Conservation (phyloP, 2,797 vertebrate genomes). For the Catharus ustulatus region DNA sequence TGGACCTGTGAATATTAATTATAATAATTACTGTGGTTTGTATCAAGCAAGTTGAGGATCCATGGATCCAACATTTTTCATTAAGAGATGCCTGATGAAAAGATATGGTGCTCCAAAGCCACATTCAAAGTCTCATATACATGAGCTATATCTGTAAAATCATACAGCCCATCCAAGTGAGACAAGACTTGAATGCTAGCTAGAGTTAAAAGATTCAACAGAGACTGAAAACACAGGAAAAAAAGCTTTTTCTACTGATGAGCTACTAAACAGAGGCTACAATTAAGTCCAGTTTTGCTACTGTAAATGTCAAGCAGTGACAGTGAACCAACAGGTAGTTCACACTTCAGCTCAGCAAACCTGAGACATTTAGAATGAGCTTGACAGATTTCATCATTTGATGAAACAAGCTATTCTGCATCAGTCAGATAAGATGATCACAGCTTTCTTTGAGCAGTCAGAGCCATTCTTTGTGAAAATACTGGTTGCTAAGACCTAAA, state of each 20-base stretch:
- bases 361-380: not conserved
- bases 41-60: not conserved
- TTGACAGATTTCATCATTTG: not conserved
- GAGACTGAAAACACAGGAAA: not conserved
- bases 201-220: not conserved
- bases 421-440: not conserved
- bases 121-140: not conserved
- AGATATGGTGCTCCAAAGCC: not conserved
- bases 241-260: not conserved
- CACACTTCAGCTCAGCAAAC: not conserved
- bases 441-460: not conserved
- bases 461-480: not conserved
- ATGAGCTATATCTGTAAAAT: not conserved
- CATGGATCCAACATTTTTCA: not conserved
- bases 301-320: not conserved
- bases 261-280: not conserved
- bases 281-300: not conserved
- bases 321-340: not conserved
- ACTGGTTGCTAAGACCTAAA: not conserved
- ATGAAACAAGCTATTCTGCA: not conserved
- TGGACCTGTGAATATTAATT: not conserved
- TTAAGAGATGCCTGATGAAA: not conserved
- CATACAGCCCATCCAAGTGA: not conserved
- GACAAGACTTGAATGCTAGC: not conserved
- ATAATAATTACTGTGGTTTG: not conserved